Evolutionary conservation across 1,140 invertebrate species (phyloP).

Genomic region (Glossosoma conforme): DNA sequence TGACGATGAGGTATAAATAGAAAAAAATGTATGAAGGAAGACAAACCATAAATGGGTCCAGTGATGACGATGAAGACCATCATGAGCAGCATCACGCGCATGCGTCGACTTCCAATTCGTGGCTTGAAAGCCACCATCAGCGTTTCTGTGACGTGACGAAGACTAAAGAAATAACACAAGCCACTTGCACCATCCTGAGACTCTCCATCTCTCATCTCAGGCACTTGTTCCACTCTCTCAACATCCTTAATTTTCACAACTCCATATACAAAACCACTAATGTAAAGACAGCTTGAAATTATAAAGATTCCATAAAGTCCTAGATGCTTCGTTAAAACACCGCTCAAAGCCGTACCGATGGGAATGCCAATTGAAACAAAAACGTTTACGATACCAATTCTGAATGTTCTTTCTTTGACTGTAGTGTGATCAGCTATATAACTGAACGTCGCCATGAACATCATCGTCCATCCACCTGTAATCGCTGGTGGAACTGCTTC

Average conservation of each 20-base stretch:
- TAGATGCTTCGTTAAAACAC: conserved; percentile 41
- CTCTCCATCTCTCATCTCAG: conserved; percentile 36
- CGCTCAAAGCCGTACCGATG: conserved; percentile 45
- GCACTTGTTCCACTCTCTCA: conserved; percentile 37
- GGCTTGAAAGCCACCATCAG: conserved; percentile 43
- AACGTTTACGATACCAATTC: conserved; percentile 53
- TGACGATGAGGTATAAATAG: too few relatives aligned
- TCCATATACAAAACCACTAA: conserved; percentile 41
- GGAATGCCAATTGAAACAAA: conserved; percentile 47
- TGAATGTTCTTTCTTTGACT: conserved; percentile 49
- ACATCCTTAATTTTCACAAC: conserved; percentile 38
- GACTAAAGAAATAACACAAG: conserved; percentile 44
- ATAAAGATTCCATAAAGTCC: conserved; percentile 49
- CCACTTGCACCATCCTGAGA: conserved; percentile 34
- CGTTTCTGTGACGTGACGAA: conserved; percentile 44
- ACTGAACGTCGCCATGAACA: conserved; percentile 53
- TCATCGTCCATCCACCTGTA: conserved; percentile 51
- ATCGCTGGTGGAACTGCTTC: conserved; percentile 52
- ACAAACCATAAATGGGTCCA: conserved; percentile 48
- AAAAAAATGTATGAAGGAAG: too few relatives aligned
- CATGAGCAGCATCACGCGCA: conserved; percentile 45
- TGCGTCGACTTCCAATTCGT: conserved; percentile 35
- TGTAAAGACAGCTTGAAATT: conserved; percentile 37
- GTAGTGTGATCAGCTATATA: conserved; percentile 56
- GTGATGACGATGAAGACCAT: conserved; percentile 44